A percentile compares a stretch with the other conserved stretches of the same genome.
Conservation (phyloP, 2,113 vertebrate species). For the Setophaga coronata region DNA sequence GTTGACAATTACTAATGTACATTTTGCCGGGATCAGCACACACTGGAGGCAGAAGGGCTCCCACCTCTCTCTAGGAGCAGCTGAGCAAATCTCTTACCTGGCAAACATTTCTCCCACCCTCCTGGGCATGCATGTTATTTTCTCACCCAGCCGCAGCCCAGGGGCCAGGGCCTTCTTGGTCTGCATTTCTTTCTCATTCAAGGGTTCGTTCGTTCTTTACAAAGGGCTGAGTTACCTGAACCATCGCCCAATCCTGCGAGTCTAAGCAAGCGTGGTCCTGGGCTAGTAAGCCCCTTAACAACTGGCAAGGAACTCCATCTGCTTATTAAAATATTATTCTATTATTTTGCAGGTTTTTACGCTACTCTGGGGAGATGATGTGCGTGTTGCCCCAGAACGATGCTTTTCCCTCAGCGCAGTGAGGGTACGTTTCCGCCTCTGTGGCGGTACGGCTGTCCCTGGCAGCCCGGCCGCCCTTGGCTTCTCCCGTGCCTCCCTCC, state of each 20-base stretch:
- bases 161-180: rapidly evolving
- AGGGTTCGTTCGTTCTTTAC: background rate
- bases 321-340: background rate
- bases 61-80: rapidly evolving
- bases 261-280: too few relatives aligned
- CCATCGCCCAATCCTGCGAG: rapidly evolving
- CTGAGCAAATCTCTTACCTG: background rate
- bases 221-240: rapidly evolving
- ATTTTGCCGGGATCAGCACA: too few relatives aligned
- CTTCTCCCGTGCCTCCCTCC: too few relatives aligned
- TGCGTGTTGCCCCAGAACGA: rapidly evolving
- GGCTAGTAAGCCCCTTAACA: rapidly evolving
- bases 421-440: rapidly evolving
- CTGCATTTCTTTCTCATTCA: background rate
- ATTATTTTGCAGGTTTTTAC: background rate
- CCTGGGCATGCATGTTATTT: rapidly evolving
- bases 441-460: rapidly evolving
- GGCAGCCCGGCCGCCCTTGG: too few relatives aligned
- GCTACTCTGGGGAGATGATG: rapidly evolving
- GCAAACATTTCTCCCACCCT: background rate
- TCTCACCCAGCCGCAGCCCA: rapidly evolving
- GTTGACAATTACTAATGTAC: rapidly evolving
- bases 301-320: rapidly evolving
- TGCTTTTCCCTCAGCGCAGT: rapidly evolving
- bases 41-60: rapidly evolving